A percentile compares a stretch with the other conserved stretches of the same genome.
Evolutionary conservation across 2,113 vertebrate species (phyloP).

Genomic region (Heterocephalus glaber): DNA sequence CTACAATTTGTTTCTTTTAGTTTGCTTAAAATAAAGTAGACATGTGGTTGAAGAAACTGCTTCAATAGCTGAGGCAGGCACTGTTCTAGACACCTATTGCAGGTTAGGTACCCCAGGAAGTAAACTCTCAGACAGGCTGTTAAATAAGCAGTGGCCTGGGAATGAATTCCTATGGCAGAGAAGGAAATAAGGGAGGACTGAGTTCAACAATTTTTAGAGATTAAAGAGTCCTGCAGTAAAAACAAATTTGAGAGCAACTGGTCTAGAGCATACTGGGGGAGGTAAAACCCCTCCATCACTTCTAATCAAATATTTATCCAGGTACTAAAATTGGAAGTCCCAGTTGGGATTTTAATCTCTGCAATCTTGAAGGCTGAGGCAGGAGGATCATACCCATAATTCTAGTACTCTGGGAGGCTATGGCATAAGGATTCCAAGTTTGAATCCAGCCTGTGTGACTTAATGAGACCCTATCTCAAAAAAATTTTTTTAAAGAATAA

Average conservation of each 20-base stretch:
- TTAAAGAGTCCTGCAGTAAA: neutral
- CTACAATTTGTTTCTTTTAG: conserved; percentile 8
- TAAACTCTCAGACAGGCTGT: neutral
- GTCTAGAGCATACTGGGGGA: neutral
- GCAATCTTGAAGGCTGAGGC: too few relatives aligned
- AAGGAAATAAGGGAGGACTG: neutral
- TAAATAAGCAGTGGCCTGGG: neutral
- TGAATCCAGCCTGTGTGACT: too few relatives aligned
- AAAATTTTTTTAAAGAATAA: too few relatives aligned
- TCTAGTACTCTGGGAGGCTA: too few relatives aligned
- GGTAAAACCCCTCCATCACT: neutral
- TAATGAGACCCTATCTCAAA: too few relatives aligned
- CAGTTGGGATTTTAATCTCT: neutral
- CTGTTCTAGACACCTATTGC: neutral
- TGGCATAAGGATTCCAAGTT: too few relatives aligned
- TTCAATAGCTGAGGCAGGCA: neutral
- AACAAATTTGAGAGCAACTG: neutral
- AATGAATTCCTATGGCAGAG: neutral
- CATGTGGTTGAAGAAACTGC: neutral
- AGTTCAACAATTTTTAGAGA: neutral
- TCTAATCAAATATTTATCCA: conserved; percentile 28
- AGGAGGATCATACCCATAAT: too few relatives aligned
- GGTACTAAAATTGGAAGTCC: conserved; percentile 4
- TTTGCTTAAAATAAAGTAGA: conserved; percentile 46
- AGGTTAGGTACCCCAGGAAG: neutral